These are phyloP conservation scores for Setophaga kirtlandii DNA, from an alignment of 2,113 vertebrate genomes.

Conservation along the genomic window DNA sequence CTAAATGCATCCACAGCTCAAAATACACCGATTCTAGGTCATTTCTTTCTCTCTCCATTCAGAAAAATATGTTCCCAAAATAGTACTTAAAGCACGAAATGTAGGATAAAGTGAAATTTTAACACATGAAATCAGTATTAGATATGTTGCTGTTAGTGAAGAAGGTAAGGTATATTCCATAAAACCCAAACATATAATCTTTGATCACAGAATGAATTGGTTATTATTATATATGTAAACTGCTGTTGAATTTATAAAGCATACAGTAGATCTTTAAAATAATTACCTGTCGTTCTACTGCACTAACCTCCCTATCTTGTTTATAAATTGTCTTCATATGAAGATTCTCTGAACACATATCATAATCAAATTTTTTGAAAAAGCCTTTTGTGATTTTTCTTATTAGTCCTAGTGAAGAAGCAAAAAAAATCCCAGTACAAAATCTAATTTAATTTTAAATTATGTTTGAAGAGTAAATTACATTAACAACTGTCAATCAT, in stretches of 20 bases:
- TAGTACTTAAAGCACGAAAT: background rate
- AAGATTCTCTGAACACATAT: background rate
- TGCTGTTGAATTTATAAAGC: background rate
- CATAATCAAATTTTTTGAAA: background rate
- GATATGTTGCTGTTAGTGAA: background rate
- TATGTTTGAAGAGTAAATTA: background rate
- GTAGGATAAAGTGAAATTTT: background rate
- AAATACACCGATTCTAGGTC: background rate
- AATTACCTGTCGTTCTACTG: background rate
- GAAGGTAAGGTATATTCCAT: background rate
- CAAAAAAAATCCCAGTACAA: background rate
- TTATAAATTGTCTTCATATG: background rate
- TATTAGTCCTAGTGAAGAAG: background rate
- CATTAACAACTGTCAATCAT: background rate
- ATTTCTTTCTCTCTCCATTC: background rate
- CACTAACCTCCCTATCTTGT: background rate
- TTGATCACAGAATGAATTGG: background rate
- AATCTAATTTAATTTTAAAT: background rate
- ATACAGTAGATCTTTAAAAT: background rate
- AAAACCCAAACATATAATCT: background rate
- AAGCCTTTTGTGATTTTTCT: background rate
- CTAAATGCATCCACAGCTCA: background rate
- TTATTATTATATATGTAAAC: background rate
- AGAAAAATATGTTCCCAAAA: background rate
- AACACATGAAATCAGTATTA: background rate